A percentile compares a stretch with the other conserved stretches of the same genome.
Evolutionary conservation across 2,888 invertebrate genomes (phyloP).

Genomic region (Xanthia togata): DNA sequence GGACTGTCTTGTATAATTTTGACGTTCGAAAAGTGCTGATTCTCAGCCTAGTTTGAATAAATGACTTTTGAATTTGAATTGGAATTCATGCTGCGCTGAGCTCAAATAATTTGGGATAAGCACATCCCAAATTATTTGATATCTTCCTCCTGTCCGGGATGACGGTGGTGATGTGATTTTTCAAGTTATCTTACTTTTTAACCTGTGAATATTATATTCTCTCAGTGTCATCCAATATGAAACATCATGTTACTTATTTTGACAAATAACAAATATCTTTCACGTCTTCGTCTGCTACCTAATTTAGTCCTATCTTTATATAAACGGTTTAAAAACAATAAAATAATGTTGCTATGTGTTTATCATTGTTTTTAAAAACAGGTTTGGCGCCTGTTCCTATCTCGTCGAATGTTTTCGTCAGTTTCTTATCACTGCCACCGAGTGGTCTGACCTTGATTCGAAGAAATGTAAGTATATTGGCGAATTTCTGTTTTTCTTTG

Average conservation of each 20-base stretch:
- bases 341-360: slow-evolving; percentile 45
- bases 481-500: slow-evolving; percentile 18
- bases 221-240: background rate
- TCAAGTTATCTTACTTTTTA: background rate
- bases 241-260: background rate
- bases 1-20: too few species aligned
- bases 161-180: background rate
- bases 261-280: slow-evolving; percentile 8
- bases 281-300: slow-evolving; percentile 23
- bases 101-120: background rate
- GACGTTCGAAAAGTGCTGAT: too few species aligned
- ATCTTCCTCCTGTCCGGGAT: too few species aligned
- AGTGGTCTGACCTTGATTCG: slow-evolving; percentile 35
- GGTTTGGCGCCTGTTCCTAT: slow-evolving; percentile 44
- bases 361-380: slow-evolving; percentile 46
- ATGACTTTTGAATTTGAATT: too few species aligned
- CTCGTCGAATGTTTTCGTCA: slow-evolving; percentile 35
- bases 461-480: slow-evolving; percentile 26
- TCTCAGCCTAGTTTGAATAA: too few species aligned
- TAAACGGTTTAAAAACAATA: slow-evolving; percentile 27
- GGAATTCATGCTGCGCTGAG: background rate
- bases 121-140: too few species aligned
- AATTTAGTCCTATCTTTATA: slow-evolving; percentile 10
- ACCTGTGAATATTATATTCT: background rate
- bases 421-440: slow-evolving; percentile 25